A percentile compares a stretch with the other conserved stretches of the same genome.
Evolutionary conservation across 1,140 invertebrate species (phyloP).

Genomic region (Trichonephila clavipes): DNA sequence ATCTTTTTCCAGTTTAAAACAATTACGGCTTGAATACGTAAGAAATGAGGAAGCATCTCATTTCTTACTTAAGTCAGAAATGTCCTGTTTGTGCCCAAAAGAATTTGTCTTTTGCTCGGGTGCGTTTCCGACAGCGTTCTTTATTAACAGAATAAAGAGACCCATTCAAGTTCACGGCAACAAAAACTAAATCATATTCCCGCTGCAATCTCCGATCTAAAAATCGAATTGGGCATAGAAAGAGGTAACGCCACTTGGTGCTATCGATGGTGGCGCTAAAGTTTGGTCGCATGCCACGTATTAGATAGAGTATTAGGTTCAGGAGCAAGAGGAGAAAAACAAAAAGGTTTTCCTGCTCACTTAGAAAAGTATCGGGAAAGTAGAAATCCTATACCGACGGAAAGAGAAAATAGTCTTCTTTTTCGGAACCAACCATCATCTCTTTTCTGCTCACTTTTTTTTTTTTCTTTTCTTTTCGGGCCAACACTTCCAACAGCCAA

Average conservation of each 20-base stretch:
- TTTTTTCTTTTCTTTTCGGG: conserved; percentile 49
- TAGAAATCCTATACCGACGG: conserved; percentile 60
- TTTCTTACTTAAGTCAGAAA: too few relatives aligned
- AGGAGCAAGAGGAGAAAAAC: conserved; percentile 25
- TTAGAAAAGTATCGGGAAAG: conserved; percentile 72
- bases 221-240: not conserved
- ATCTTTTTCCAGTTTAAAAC: too few relatives aligned
- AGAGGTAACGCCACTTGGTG: not conserved
- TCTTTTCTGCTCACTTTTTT: conserved; percentile 17
- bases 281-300: not conserved
- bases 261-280: not conserved
- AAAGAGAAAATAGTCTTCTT: conserved; percentile 57
- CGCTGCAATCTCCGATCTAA: not conserved
- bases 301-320: conserved; percentile 20
- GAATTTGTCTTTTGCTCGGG: too few relatives aligned
- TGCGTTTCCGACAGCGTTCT: too few relatives aligned
- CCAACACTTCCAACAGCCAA: conserved; percentile 69
- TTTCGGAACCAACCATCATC: conserved; percentile 47
- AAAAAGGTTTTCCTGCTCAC: conserved; percentile 58
- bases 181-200: not conserved
- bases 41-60: too few relatives aligned
- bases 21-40: too few relatives aligned
- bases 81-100: too few relatives aligned
- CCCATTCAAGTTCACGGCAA: too few relatives aligned
- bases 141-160: too few relatives aligned